Base-by-base conservation (phyloP, 2,797 vertebrate species). In the Todus mexicanus region DNA sequence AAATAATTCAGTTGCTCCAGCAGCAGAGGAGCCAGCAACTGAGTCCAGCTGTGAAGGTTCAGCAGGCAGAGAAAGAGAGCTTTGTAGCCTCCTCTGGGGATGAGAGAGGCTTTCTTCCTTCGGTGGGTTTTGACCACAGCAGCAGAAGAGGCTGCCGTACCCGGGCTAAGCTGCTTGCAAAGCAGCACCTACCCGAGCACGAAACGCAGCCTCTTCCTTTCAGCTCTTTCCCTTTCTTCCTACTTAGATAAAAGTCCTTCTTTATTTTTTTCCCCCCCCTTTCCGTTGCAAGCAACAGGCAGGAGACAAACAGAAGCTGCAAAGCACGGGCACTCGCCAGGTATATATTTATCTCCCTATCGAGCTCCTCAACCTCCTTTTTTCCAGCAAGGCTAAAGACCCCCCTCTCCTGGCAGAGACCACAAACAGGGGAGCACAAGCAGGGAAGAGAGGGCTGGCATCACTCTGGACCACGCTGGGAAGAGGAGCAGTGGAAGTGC, bases 321-420 rank as follows among this genome's bases (percentile, higher is more conserved):
- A 74, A 20, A 89, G 82, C 90, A 4, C 38, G 4, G 38, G 50
- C 85, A 3, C 33, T 0, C 42, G 65, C 38, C 35, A 72, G 64
- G 45, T 88, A 18, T 11, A 10, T 15, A 64, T 84, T 73, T 45
- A 60, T 92, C 77, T 63, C 70, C 5, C 2, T 2, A 31, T 43
- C 69, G 12, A 26, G n/a, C 77, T 61, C 84, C 65, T 47, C 75
- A 47, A 35, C 54, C 51, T 92, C 83, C 72, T 86, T 7, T 71
- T 92, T 89, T 35, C 86, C 90, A 93, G 92, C 87, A 77, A 97
- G 96, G 97, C 91, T 88, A 96, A 97, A 97, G 96, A 70, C 94
- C 87, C 97, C 97, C 97, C 97, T 97, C 97, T 97, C 97, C 97
- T 98, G 97, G 97, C 96, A 90, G 94, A 97, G 95, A 96, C 93